A percentile compares a stretch with the other conserved stretches of the same genome.
Conservation (phyloP, 2,797 vertebrate species). For the Enteromius viviparus region DNA sequence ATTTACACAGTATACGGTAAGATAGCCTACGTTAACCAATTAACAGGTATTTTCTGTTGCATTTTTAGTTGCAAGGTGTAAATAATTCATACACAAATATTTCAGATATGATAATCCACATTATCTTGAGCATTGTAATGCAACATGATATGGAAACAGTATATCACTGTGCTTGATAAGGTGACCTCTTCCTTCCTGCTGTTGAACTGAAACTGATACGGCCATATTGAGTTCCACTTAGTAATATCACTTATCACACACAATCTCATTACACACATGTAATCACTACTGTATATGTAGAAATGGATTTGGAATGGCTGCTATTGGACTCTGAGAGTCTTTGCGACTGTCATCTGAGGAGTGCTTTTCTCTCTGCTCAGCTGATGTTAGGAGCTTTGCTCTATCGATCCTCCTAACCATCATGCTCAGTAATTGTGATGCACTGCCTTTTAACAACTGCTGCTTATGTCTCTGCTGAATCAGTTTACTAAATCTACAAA, state of each 20-base stretch:
- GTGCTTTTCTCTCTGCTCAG: slow-evolving; percentile 70
- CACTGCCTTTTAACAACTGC: slow-evolving; percentile 76
- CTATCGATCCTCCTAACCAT: slow-evolving; percentile 77
- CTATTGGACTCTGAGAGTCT: slow-evolving; percentile 70
- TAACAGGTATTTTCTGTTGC: not conserved
- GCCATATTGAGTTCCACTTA: slow-evolving; percentile 74
- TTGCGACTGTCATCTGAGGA: slow-evolving; percentile 76
- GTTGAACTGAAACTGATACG: slow-evolving; percentile 69
- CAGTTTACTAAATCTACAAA: slow-evolving; percentile 77
- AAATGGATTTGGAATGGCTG: slow-evolving; percentile 80
- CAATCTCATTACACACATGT: slow-evolving; percentile 77
- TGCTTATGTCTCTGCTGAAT: slow-evolving; percentile 79
- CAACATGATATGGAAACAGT: slow-evolving; percentile 61
- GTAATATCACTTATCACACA: slow-evolving; percentile 74
- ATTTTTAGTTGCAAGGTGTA: not conserved
- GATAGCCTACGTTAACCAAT: not conserved
- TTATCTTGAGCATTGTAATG: slow-evolving; percentile 20
- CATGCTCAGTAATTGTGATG: slow-evolving; percentile 77
- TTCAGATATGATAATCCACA: slow-evolving; percentile 8
- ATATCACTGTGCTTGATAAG: slow-evolving; percentile 80
- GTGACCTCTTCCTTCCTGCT: slow-evolving; percentile 73
- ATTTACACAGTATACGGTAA: not conserved
- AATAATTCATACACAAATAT: not conserved
- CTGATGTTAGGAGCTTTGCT: slow-evolving; percentile 76
- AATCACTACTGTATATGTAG: slow-evolving; percentile 83